Conservation (phyloP, 2,113 vertebrate genomes). For the Eolophus roseicapilla region DNA sequence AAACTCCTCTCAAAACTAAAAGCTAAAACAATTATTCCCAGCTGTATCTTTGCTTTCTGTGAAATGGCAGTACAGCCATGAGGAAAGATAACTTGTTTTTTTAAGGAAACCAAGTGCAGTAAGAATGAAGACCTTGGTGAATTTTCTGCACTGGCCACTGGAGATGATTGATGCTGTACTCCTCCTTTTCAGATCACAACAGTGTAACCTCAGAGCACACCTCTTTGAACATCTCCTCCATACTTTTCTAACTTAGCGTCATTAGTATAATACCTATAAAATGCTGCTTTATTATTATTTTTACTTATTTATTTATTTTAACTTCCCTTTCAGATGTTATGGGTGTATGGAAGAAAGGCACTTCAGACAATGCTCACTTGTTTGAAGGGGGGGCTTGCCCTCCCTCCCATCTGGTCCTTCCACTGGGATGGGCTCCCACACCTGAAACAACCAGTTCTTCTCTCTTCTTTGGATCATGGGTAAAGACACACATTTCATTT, state of each 20-base stretch:
- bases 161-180: not conserved
- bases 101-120: not conserved
- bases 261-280: not conserved
- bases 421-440: not conserved
- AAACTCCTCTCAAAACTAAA: slow-evolving; percentile 15
- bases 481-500: rapidly evolving
- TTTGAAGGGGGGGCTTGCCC: not conserved
- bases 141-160: not conserved
- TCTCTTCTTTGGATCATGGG: not conserved
- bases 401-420: not conserved
- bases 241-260: not conserved
- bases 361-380: not conserved
- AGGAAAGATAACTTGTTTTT: not conserved
- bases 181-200: not conserved
- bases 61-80: not conserved
- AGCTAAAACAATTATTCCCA: slow-evolving; percentile 42
- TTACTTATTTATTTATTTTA: not conserved
- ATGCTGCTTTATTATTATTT: rapidly evolving
- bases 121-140: not conserved
- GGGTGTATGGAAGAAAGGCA: not conserved
- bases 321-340: not conserved
- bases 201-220: not conserved
- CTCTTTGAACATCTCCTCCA: not conserved
- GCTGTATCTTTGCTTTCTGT: not conserved
- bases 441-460: not conserved